phyloP scores from a whole-genome alignment of 2,888 invertebrate species.

The Chouioia cunea region DNA sequence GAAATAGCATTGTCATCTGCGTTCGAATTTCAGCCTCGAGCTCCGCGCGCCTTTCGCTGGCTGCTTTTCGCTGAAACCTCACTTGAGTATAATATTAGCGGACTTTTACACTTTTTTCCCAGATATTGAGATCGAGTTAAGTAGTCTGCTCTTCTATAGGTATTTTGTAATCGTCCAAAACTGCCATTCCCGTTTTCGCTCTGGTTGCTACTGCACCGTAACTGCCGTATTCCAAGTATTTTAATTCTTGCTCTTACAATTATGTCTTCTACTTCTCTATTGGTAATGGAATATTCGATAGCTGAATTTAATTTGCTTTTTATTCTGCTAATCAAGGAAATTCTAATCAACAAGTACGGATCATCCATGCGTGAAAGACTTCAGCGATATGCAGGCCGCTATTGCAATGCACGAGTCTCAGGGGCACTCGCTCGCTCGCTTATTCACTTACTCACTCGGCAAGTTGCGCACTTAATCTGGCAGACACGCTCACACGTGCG shows the following conservation, averaged over 20 bases:
- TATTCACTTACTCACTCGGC: conserved; percentile 43
- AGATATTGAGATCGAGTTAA: conserved; percentile 15
- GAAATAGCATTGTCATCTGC: conserved; percentile 46
- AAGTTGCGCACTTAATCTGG: conserved; percentile 37
- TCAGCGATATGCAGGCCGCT: conserved; percentile 57
- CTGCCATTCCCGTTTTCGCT: too few species aligned
- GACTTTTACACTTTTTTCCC: conserved; percentile 32
- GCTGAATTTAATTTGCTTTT: too few species aligned
- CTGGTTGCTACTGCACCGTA: too few species aligned
- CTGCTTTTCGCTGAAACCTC: conserved; percentile 32
- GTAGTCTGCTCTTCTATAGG: conserved; percentile 18
- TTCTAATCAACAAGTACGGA: conserved; percentile 58
- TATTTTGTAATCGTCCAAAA: too few species aligned
- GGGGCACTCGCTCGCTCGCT: conserved; percentile 41
- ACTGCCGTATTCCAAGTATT: too few species aligned
- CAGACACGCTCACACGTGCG: background rate
- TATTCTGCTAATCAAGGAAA: too few species aligned
- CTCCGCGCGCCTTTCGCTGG: conserved; percentile 35
- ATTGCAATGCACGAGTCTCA: conserved; percentile 57
- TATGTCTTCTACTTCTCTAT: too few species aligned
- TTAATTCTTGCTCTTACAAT: too few species aligned
- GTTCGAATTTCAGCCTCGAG: conserved; percentile 44
- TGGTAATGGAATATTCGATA: too few species aligned
- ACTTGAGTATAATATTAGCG: conserved; percentile 40
- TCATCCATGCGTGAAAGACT: conserved; percentile 60